These are phyloP conservation scores for Polyploca ridens DNA, from an alignment of 2,888 invertebrate genomes.

Conservation along the genomic window DNA sequence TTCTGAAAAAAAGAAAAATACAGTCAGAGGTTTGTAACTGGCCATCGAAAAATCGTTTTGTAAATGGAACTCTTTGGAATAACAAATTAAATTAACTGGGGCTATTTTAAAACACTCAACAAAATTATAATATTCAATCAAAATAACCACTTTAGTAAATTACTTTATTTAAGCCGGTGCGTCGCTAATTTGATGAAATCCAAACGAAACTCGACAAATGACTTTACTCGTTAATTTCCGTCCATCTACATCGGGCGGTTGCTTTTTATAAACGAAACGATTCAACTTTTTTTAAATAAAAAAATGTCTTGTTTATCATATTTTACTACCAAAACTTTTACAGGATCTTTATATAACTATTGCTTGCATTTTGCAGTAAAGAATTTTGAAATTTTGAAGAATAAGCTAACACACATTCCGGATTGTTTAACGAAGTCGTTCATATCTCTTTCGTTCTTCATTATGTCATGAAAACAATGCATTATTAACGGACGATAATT, in stretches of 20 bases:
- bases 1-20: conserved; percentile 46
- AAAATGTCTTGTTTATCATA: not conserved
- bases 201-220: conserved; percentile 50
- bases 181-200: conserved; percentile 58
- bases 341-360: not conserved
- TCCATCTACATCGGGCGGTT: not conserved
- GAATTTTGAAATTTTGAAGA: too few relatives aligned
- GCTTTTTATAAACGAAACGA: not conserved
- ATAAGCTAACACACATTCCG: too few relatives aligned
- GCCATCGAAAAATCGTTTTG: not conserved
- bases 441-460: too few relatives aligned
- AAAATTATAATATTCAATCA: conserved; percentile 36
- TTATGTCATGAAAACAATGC: too few relatives aligned
- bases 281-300: not conserved
- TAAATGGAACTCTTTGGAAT: not conserved
- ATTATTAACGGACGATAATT: too few relatives aligned
- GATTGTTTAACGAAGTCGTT: too few relatives aligned
- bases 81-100: not conserved
- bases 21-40: not conserved
- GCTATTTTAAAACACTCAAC: conserved; percentile 8
- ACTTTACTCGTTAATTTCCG: conserved; percentile 52
- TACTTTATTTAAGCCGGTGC: conserved; percentile 40
- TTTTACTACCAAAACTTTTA: not conserved
- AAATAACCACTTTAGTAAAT: conserved; percentile 41
- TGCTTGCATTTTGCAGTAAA: not conserved